These are phyloP conservation scores for Chascanopsetta lugubris DNA, from an alignment of 2,113 vertebrate species.

Conservation along the genomic window DNA sequence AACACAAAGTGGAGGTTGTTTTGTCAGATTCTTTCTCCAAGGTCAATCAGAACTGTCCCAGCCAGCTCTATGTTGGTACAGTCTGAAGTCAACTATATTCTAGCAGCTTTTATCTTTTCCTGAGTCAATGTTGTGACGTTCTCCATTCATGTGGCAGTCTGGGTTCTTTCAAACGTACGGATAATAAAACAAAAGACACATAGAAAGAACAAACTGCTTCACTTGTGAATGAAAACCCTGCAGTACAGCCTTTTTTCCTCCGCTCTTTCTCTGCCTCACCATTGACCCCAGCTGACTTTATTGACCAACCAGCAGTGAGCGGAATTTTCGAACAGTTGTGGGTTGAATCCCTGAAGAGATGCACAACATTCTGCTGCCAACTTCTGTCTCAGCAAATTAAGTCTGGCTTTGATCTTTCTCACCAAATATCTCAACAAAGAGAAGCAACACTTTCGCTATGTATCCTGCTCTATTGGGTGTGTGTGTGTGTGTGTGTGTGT, in stretches of 20 bases:
- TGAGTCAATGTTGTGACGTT: neutral
- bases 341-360: conserved; percentile 18
- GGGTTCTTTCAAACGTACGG: neutral
- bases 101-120: neutral
- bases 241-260: conserved; percentile 17
- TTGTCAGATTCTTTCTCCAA: neutral
- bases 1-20: neutral
- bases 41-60: neutral
- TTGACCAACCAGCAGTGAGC: conserved; percentile 49
- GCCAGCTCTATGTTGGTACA: neutral
- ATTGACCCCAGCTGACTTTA: conserved; percentile 46
- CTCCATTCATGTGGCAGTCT: neutral
- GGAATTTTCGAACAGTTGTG: conserved; percentile 51
- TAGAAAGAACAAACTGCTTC: conserved; percentile 25
- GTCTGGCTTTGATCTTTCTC: conserved; percentile 13
- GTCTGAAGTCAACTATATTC: neutral
- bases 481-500: neutral
- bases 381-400: conserved; percentile 30
- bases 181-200: conserved; percentile 6
- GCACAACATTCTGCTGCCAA: conserved; percentile 3
- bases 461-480: neutral
- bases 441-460: conserved; percentile 11
- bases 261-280: conserved; percentile 12
- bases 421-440: conserved; percentile 15
- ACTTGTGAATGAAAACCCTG: conserved; percentile 23